These are phyloP conservation scores for Poeciliopsis infans DNA, from an alignment of 2,797 vertebrate genomes.

Conservation along the genomic window DNA sequence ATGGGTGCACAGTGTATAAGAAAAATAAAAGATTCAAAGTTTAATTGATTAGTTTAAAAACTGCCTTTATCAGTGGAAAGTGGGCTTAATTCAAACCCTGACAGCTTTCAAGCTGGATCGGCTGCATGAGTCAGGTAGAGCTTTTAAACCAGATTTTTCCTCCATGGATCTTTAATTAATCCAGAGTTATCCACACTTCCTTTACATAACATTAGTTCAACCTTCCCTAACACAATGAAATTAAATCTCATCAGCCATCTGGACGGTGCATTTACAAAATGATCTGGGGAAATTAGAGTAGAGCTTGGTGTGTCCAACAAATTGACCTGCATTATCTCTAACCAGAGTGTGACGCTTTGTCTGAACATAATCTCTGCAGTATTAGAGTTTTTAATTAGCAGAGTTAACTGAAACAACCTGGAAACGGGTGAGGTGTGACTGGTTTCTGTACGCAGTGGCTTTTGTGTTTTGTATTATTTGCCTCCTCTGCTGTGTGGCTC, in stretches of 20 bases:
- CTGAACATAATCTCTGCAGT: slow-evolving; percentile 82
- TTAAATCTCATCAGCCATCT: slow-evolving; percentile 85
- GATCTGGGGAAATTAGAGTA: slow-evolving; percentile 84
- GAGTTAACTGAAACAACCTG: slow-evolving; percentile 77
- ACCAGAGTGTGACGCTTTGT: slow-evolving; percentile 77
- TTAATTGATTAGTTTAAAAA: neutral
- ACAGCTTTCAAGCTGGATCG: slow-evolving; percentile 54
- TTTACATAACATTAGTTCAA: slow-evolving; percentile 82
- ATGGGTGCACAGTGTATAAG: neutral
- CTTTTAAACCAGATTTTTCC: slow-evolving; percentile 75
- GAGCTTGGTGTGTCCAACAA: slow-evolving; percentile 84
- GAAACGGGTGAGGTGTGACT: slow-evolving; percentile 56
- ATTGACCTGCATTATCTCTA: slow-evolving; percentile 82
- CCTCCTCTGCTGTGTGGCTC: neutral
- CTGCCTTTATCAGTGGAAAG: slow-evolving; percentile 1
- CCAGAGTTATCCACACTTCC: slow-evolving; percentile 73
- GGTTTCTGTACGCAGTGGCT: slow-evolving; percentile 14
- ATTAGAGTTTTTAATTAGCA: slow-evolving; percentile 84
- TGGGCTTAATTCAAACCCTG: slow-evolving; percentile 43
- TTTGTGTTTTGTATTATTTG: slow-evolving; percentile 8
- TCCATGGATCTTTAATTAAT: slow-evolving; percentile 70
- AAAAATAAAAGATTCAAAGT: neutral
- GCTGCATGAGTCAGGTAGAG: slow-evolving; percentile 48
- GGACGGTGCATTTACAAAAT: slow-evolving; percentile 82
- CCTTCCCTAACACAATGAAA: slow-evolving; percentile 71